These are phyloP conservation scores for Stomatorhinus ivindoensis DNA, from an alignment of 2,113 vertebrate genomes.

Conservation along the genomic window DNA sequence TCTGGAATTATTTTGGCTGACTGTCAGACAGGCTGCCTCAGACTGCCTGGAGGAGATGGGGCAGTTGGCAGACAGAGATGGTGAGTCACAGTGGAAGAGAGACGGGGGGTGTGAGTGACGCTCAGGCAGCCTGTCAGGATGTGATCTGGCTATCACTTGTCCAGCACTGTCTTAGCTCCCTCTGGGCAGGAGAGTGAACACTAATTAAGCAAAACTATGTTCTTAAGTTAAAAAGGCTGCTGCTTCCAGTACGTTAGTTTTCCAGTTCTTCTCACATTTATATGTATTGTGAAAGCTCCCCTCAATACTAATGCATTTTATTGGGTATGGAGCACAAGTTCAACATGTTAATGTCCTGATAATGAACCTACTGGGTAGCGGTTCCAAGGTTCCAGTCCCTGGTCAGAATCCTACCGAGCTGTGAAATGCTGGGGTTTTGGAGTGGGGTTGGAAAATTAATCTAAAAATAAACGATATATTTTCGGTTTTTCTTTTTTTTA, in stretches of 20 bases:
- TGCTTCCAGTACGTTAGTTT: background rate
- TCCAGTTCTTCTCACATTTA: background rate
- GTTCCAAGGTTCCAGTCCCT: background rate
- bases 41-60: background rate
- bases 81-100: slow-evolving; percentile 8
- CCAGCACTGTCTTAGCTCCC: background rate
- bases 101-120: background rate
- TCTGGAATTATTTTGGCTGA: slow-evolving; percentile 1
- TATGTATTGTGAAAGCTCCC: background rate
- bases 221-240: background rate
- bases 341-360: background rate
- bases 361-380: background rate
- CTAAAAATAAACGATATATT: background rate
- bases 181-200: background rate
- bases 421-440: background rate
- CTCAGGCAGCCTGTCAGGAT: background rate
- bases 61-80: slow-evolving; percentile 3
- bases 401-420: background rate
- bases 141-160: background rate
- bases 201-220: background rate
- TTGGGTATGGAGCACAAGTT: background rate
- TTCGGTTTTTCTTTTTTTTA: background rate
- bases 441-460: background rate
- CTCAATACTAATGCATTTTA: background rate
- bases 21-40: slow-evolving; percentile 4